Evolutionary conservation across 92 coral and sea anemone genomes (phyloP).

Genomic region (Isaurus tuberculatus): DNA sequence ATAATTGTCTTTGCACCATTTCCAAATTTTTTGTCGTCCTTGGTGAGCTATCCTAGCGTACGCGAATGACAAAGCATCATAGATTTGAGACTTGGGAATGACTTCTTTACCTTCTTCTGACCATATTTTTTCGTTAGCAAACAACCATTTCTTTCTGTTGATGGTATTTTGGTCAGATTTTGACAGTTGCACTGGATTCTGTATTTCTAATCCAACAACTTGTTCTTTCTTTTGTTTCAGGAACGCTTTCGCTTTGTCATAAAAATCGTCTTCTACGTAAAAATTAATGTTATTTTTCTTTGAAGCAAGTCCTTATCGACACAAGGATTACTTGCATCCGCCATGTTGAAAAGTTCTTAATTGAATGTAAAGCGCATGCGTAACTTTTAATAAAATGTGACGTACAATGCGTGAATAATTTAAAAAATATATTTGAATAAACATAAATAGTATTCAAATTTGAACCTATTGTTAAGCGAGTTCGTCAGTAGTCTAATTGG

Average conservation of each 20-base stretch:
- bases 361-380: background rate
- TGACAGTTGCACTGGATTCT: slow-evolving; percentile 5
- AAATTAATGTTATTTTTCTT: slow-evolving; percentile 1
- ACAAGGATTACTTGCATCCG: background rate
- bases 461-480: background rate
- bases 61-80: slow-evolving; percentile 8
- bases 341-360: slow-evolving; percentile 1
- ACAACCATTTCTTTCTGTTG: slow-evolving; percentile 26
- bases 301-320: slow-evolving; percentile 14
- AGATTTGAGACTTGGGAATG: slow-evolving; percentile 23
- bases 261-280: background rate
- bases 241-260: background rate
- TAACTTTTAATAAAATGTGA: background rate
- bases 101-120: slow-evolving; percentile 37
- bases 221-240: slow-evolving; percentile 9
- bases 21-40: slow-evolving; percentile 10
- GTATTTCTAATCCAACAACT: background rate
- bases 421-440: background rate
- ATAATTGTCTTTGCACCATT: slow-evolving; percentile 22
- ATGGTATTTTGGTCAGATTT: slow-evolving; percentile 21
- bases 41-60: slow-evolving; percentile 15
- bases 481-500: background rate
- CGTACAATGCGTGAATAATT: background rate
- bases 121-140: slow-evolving; percentile 15
- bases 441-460: slow-evolving; percentile 3